Percentiles rank a stretch among this genome's conserved stretches.
Evolutionary conservation across 2,113 vertebrate species (phyloP).

Genomic region (Suricata suricatta): DNA sequence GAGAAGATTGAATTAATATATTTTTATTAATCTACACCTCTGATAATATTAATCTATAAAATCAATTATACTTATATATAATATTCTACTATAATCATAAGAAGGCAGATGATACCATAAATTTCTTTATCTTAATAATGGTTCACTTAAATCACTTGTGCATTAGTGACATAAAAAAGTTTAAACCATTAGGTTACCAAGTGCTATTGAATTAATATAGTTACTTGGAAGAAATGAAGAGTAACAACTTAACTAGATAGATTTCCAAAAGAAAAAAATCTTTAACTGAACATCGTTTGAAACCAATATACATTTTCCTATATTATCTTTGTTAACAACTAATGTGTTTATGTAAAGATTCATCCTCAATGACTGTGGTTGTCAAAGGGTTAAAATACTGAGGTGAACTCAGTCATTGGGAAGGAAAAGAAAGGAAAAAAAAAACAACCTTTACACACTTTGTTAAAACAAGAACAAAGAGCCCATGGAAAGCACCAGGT

Average conservation of each 20-base stretch:
- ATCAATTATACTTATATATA: neutral
- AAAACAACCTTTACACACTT: slow-evolving; percentile 77
- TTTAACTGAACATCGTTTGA: slow-evolving; percentile 26
- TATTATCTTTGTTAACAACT: neutral
- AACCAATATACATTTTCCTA: slow-evolving; percentile 13
- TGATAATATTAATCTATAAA: neutral
- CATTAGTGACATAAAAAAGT: neutral
- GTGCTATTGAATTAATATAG: neutral
- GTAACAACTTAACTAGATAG: neutral
- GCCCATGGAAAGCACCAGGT: slow-evolving; percentile 85
- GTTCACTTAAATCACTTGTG: neutral
- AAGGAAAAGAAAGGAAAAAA: neutral
- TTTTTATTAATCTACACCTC: neutral
- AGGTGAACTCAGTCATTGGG: slow-evolving; percentile 76
- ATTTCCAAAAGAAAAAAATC: neutral
- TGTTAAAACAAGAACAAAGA: slow-evolving; percentile 88
- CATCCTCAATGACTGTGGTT: slow-evolving; percentile 22
- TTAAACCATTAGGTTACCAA: neutral
- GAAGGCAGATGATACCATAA: neutral
- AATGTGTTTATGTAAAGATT: neutral
- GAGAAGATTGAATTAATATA: neutral
- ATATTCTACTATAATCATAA: neutral
- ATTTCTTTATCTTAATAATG: neutral
- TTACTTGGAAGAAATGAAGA: neutral
- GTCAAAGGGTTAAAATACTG: slow-evolving; percentile 77